Percentiles rank a stretch among this genome's conserved stretches.
These are phyloP conservation scores for Nowickia ferox DNA, from an alignment of 2,888 invertebrate species.

Conservation along the genomic window DNA sequence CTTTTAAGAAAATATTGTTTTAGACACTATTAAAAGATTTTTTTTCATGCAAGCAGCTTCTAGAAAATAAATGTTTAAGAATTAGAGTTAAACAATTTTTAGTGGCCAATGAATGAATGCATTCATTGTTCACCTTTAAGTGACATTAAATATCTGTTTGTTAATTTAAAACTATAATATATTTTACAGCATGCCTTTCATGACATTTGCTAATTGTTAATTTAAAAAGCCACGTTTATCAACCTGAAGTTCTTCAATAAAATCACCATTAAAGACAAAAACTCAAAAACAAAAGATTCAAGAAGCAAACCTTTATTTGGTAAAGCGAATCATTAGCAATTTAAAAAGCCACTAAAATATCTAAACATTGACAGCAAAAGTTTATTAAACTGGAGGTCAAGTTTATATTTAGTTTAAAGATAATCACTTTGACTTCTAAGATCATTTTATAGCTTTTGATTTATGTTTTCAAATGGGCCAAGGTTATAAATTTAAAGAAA, in stretches of 20 bases:
- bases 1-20: no score
- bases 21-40: no score
- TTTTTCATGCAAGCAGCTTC: no score
- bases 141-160: not conserved
- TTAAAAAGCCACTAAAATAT: not conserved
- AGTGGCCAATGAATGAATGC: no score
- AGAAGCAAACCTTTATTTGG: constrained; percentile 38
- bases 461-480: constrained; percentile 63
- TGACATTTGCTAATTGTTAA: constrained; percentile 61
- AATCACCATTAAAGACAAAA: constrained; percentile 7
- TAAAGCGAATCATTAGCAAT: constrained; percentile 45
- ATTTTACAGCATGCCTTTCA: constrained; percentile 20
- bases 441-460: constrained; percentile 56
- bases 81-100: no score
- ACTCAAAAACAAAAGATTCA: constrained; percentile 26
- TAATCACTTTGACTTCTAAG: constrained; percentile 39
- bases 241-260: constrained; percentile 27
- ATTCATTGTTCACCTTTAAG: no score
- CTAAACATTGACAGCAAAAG: constrained; percentile 53
- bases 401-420: constrained; percentile 56
- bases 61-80: no score
- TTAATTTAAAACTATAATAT: not conserved
- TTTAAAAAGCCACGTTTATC: constrained; percentile 46
- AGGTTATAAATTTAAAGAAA: constrained; percentile 37
- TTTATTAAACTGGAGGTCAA: constrained; percentile 65